Evolutionary conservation across 2,888 invertebrate genomes (phyloP).

Genomic region (Sinodicranocentrus sp.): DNA sequence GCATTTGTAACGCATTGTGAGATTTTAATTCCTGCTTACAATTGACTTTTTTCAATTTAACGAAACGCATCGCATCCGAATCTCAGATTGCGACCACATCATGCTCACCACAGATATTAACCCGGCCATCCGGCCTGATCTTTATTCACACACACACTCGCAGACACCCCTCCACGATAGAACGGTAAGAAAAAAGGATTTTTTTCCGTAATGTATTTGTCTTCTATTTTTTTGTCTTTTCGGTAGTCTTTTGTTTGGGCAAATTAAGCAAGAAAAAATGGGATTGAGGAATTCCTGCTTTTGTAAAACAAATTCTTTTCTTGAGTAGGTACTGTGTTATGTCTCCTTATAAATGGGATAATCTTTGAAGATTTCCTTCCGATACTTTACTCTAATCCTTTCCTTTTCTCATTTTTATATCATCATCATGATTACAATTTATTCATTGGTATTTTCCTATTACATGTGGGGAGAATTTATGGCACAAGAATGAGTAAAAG

Average conservation of each 20-base stretch:
- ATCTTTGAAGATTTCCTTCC: constrained; percentile 44
- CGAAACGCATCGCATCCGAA: constrained; percentile 28
- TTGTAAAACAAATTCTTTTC: no score
- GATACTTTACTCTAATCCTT: constrained; percentile 28
- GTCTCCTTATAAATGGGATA: background rate
- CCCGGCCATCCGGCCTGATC: constrained; percentile 76
- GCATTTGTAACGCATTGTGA: background rate
- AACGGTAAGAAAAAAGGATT: constrained; percentile 71
- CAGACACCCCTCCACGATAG: constrained; percentile 73
- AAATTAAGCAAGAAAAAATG: no score
- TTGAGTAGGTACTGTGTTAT: constrained; percentile 37
- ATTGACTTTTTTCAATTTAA: background rate
- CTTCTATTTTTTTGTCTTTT: background rate
- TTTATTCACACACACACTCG: constrained; percentile 74
- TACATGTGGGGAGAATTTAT: constrained; percentile 38
- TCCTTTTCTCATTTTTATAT: constrained; percentile 27
- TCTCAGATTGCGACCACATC: constrained; percentile 10
- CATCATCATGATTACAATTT: constrained; percentile 15
- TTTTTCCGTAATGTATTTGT: no score
- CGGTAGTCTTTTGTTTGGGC: no score
- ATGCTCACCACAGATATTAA: constrained; percentile 76
- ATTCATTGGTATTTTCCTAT: constrained; percentile 33
- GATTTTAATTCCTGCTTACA: background rate
- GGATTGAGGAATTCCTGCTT: no score
- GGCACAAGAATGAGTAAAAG: constrained; percentile 26